Base-by-base conservation (phyloP, 2,797 vertebrate genomes). In the Myiotriccus ornatus region DNA sequence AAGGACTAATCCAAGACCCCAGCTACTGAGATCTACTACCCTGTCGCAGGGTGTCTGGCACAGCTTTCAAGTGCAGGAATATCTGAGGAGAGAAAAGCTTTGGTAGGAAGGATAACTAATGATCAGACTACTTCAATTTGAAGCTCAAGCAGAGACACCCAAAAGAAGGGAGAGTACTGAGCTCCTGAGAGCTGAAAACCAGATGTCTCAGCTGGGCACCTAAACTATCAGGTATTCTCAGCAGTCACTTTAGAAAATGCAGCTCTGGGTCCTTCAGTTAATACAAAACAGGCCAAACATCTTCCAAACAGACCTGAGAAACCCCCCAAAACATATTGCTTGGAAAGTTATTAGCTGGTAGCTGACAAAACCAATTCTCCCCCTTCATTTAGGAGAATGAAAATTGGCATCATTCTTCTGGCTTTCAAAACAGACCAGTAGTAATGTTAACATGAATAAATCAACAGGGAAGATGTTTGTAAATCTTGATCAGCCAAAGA, bases 401-500 rank as follows among this genome's bases (percentile, higher is more conserved):
- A 93, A 92, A 85, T 39, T 93, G 84, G 77, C 76, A 88, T 88
- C 20, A 43, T 88, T 88, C 63, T 94, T 89, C 77, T 22, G 44
- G 69, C 34, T 88, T 92, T 90, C 82, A 88, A 89, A 96, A 91
- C 32, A 93, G 74, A 79, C 34, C 76, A 64, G 63, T 22, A 91
- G 76, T 86, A 83, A 91, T 7, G 23, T 60, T 94, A 88, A 82
- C 52, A 63, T 32, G 34, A 89, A 94, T 93, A 95, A 93, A 96
- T 90, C 93, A 93, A 32, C 52, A 18, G 22, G 83, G 84, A 94
- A 94, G 77, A 93, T 70, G 53, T 89, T 71, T 94, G 87, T 87
- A 95, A 94, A 91, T 79, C 70, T 84, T 87, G 53, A 95, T 94
- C 77, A 70, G 63, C 44, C 70, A 68, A 74, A 84, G 49, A 87